Evolutionary conservation across 2,113 vertebrate species (phyloP).

Genomic region (Gnathonemus echidnorhynchus): DNA sequence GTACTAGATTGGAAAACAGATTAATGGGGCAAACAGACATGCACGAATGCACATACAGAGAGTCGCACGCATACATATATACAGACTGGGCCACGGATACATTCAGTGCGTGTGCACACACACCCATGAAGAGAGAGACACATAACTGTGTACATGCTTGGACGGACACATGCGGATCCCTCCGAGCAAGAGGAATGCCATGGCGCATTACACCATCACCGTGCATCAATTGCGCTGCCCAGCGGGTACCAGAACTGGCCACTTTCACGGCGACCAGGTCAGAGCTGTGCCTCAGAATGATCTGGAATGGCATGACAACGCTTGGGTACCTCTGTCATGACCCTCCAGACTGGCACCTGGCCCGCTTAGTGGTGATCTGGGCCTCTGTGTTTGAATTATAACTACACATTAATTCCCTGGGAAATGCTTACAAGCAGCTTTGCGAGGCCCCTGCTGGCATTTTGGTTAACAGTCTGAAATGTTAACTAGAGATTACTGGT

Average conservation of each 20-base stretch:
- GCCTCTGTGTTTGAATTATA: conserved; percentile 55
- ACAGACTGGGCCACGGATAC: not conserved
- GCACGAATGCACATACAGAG: not conserved
- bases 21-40: not conserved
- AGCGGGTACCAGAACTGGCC: not conserved
- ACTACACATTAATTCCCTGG: conserved; percentile 53
- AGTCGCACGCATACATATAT: not conserved
- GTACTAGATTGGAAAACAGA: not conserved
- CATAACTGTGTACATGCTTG: not conserved
- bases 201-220: not conserved
- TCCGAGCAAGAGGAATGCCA: not conserved
- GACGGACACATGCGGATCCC: not conserved
- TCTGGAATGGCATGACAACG: conserved; percentile 46
- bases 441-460: conserved; percentile 33
- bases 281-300: conserved; percentile 45
- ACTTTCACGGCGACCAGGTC: conserved; percentile 27
- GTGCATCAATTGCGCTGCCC: not conserved
- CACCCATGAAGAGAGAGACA: not conserved
- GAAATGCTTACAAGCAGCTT: conserved; percentile 46
- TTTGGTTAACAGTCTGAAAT: conserved; percentile 55
- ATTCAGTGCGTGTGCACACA: not conserved
- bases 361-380: conserved; percentile 47
- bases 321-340: conserved; percentile 43
- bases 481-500: not conserved
- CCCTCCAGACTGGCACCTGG: conserved; percentile 20